Conservation (phyloP, 1,140 invertebrate species). For the Drosophila ananassae region DNA sequence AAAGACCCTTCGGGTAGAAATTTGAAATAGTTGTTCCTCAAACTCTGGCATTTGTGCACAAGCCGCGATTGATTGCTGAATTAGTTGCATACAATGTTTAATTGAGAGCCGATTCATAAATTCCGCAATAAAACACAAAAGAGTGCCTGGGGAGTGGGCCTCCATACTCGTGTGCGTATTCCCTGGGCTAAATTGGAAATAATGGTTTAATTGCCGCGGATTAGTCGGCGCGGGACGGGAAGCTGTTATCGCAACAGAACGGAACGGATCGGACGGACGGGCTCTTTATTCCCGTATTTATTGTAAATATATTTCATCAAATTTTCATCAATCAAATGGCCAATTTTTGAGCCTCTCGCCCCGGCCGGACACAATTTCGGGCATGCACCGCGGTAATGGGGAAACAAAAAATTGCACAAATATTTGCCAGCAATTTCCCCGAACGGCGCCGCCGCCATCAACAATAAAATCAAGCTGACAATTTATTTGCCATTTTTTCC, state of each 20-base stretch:
- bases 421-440: conserved; percentile 48
- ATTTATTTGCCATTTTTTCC: conserved; percentile 47
- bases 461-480: conserved; percentile 55
- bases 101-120: neutral
- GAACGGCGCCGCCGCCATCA: conserved; percentile 19
- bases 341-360: conserved; percentile 40
- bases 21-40: no score
- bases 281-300: conserved; percentile 30
- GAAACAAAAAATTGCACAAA: conserved; percentile 37
- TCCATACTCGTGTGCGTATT: neutral
- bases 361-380: conserved; percentile 10
- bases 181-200: conserved; percentile 9
- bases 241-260: conserved; percentile 17
- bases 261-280: neutral
- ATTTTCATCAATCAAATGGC: conserved; percentile 55
- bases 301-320: conserved; percentile 51
- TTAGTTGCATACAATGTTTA: neutral
- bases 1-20: no score
- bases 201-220: conserved; percentile 28
- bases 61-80: neutral
- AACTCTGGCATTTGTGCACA: no score
- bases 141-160: neutral
- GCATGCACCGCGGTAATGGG: conserved; percentile 1
- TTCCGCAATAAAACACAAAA: neutral
- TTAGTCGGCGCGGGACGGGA: conserved; percentile 9